phyloP scores from a whole-genome alignment of 2,113 vertebrate genomes.

The Pandion haliaetus region DNA sequence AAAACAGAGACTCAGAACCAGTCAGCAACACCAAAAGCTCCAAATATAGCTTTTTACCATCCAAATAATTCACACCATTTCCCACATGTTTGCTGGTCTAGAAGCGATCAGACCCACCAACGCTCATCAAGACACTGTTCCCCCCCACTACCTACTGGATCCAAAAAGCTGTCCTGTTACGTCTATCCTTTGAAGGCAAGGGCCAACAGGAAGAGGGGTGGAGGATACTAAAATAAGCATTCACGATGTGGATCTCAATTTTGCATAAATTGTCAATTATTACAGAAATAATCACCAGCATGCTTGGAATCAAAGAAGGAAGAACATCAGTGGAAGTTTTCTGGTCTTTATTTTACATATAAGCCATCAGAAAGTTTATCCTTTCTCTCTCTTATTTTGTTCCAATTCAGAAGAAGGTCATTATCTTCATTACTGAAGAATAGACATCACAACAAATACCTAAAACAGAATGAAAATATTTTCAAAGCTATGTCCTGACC shows the following conservation, averaged over 20 bases:
- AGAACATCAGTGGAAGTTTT: not conserved
- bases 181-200: not conserved
- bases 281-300: not conserved
- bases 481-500: not conserved
- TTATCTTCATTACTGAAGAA: not conserved
- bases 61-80: not conserved
- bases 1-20: not conserved
- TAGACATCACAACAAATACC: not conserved
- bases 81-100: accelerated
- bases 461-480: not conserved
- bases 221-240: not conserved
- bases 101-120: not conserved
- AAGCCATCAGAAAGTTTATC: not conserved
- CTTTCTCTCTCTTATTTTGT: not conserved
- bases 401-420: not conserved
- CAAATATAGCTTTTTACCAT: not conserved
- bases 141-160: not conserved
- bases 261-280: not conserved
- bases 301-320: not conserved
- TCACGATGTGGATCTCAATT: not conserved
- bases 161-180: not conserved
- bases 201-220: not conserved
- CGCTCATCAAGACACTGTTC: not conserved
- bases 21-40: not conserved
- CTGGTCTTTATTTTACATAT: not conserved